Evolutionary conservation across 2,888 invertebrate genomes (phyloP), one percentile per base, ranked within the genome.

Genomic region (Lymantria monacha): DNA sequence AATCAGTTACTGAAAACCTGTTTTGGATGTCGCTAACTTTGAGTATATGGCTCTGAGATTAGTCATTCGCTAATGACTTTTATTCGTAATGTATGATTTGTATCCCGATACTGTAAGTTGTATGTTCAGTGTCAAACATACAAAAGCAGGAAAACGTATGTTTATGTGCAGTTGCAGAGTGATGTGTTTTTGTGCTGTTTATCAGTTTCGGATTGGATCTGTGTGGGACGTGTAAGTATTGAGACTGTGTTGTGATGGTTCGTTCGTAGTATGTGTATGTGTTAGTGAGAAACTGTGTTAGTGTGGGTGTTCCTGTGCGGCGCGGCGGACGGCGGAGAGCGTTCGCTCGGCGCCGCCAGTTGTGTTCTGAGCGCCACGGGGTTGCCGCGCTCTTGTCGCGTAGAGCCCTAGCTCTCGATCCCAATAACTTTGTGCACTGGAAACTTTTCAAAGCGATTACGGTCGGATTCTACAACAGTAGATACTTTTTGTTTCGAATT

Each of bases 381-480:
- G 85, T 67, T 82, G 83, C 79, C 82, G 85, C 82, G 87, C 70
- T 74, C 68, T 69, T 67, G 75, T 57, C 82, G 86, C 79, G 83
- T 79, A 68, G 76, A 80, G 76, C 80, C 79, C 80, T 75, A 67
- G 69, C 70, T 84, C 87, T 81, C 89, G 89, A 87, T 85, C 81
- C 76, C 70, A 76, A 71, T 75, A 88, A 90, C 86, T 91, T 91
- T 89, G 84, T 87, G 76, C 79, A 85, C 85, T 88, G 90, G 91
- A 91, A 91, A 91, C 90, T 91, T 91, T 91, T 89, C 76, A 81
- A 79, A 82, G 78, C 80, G 79, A 77, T 80, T 76, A 76, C 72
- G 70, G 73, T 1, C 75, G 73, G 73, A 71, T 76, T 70, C 69
- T 74, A 69, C 71, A 70, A 73, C 66, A 63, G 75, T 77, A 72